A percentile compares a stretch with the other conserved stretches of the same genome.
Evolutionary conservation across 2,888 invertebrate species (phyloP).

Genomic region (Drosophila quasianomalipes): DNA sequence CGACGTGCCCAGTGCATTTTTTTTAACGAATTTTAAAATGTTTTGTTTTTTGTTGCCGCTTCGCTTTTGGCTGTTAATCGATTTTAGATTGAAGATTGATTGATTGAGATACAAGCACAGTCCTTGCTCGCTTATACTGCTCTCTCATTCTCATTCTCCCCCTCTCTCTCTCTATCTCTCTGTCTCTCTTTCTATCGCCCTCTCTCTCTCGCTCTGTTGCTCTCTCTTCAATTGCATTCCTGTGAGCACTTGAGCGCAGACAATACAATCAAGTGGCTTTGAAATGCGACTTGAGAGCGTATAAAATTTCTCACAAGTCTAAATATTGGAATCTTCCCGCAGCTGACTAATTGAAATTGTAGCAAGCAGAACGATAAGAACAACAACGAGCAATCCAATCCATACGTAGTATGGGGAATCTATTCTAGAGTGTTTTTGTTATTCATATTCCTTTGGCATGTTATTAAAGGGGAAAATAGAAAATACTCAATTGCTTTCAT

Average conservation of each 20-base stretch:
- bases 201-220: neutral
- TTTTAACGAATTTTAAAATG: neutral
- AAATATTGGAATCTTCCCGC: slow-evolving; percentile 8
- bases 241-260: slow-evolving; percentile 38
- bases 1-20: neutral
- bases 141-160: neutral
- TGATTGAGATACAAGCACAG: slow-evolving; percentile 50
- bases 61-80: slow-evolving; percentile 53
- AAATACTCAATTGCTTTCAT: slow-evolving; percentile 24
- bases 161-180: neutral
- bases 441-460: neutral
- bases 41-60: slow-evolving; percentile 15
- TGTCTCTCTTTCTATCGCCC: neutral
- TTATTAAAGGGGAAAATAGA: neutral
- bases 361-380: slow-evolving; percentile 23
- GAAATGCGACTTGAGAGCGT: slow-evolving; percentile 19
- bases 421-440: neutral
- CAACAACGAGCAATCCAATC: neutral
- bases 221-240: neutral
- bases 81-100: slow-evolving; percentile 73
- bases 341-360: slow-evolving; percentile 43
- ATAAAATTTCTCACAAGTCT: slow-evolving; percentile 38
- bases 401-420: neutral
- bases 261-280: slow-evolving; percentile 20
- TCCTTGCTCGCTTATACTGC: neutral